Percentiles rank a stretch among this genome's conserved stretches.
phyloP scores from a whole-genome alignment of 2,113 vertebrate species.

The Vicugna pacos region DNA sequence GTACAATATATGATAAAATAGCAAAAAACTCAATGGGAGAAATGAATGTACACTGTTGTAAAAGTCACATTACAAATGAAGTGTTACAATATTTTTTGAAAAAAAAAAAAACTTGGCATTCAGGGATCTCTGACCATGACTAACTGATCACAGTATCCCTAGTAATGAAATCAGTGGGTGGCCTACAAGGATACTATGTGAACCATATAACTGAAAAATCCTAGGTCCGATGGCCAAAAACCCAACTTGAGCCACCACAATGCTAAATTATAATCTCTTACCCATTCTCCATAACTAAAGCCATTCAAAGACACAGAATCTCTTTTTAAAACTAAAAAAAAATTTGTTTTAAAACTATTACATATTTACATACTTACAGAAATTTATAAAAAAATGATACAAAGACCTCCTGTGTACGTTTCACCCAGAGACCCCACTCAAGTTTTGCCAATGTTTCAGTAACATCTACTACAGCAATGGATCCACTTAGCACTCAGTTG shows the following conservation, averaged over 20 bases:
- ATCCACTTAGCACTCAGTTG: neutral
- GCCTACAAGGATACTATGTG: neutral
- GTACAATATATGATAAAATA: too few relatives aligned
- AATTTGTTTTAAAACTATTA: neutral
- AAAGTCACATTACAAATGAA: too few relatives aligned
- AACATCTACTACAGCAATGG: neutral
- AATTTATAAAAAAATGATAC: neutral
- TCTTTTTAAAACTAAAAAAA: neutral
- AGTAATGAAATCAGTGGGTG: neutral
- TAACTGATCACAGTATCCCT: neutral
- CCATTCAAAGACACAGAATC: neutral
- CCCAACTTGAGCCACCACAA: neutral
- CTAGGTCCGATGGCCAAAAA: neutral
- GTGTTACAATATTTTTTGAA: neutral
- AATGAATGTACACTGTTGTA: too few relatives aligned
- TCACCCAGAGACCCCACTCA: neutral
- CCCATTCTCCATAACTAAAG: neutral
- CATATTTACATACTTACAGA: neutral
- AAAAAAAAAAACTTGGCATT: neutral
- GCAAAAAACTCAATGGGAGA: too few relatives aligned
- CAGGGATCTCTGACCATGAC: neutral
- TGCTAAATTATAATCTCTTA: neutral
- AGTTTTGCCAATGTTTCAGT: neutral
- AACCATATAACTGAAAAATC: neutral
- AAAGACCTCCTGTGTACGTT: neutral